These are phyloP conservation scores for Noctilio leporinus DNA, from an alignment of 2,113 vertebrate genomes.

Conservation along the genomic window DNA sequence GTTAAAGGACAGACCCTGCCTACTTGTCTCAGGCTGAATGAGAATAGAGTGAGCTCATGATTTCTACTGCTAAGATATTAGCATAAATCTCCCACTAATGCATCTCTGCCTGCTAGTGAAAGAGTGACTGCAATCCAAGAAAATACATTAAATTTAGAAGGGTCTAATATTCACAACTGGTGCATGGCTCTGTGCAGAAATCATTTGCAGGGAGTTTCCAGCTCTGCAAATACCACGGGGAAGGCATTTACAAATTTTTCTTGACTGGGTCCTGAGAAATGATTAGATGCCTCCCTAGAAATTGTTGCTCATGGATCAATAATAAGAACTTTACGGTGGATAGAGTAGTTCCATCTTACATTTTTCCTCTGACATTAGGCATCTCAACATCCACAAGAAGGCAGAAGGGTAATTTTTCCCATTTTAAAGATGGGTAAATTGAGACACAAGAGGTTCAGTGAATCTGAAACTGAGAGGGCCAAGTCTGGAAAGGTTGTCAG, in stretches of 20 bases:
- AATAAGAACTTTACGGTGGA: background rate
- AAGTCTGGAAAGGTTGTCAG: background rate
- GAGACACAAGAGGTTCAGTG: background rate
- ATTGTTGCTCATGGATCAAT: background rate
- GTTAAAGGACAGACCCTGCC: slow-evolving; percentile 73
- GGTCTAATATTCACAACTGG: background rate
- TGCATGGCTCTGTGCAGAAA: background rate
- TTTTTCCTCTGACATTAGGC: background rate
- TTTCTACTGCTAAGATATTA: slow-evolving; percentile 76
- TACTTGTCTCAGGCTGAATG: slow-evolving; percentile 74
- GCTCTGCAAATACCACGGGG: background rate
- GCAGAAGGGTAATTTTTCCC: background rate
- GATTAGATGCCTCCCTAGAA: background rate
- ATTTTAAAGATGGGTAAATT: background rate
- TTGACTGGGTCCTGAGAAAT: background rate
- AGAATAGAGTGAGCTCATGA: slow-evolving; percentile 74
- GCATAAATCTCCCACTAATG: slow-evolving; percentile 85
- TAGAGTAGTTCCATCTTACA: background rate
- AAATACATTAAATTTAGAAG: slow-evolving; percentile 62
- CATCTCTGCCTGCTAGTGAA: slow-evolving; percentile 73
- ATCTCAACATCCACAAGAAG: background rate
- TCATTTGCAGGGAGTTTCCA: background rate
- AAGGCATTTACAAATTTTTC: background rate
- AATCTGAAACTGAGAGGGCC: background rate
- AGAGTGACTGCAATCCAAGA: slow-evolving; percentile 67